Evolutionary conservation across 2,888 invertebrate species (phyloP).

Genomic region (Abscondita cerata): DNA sequence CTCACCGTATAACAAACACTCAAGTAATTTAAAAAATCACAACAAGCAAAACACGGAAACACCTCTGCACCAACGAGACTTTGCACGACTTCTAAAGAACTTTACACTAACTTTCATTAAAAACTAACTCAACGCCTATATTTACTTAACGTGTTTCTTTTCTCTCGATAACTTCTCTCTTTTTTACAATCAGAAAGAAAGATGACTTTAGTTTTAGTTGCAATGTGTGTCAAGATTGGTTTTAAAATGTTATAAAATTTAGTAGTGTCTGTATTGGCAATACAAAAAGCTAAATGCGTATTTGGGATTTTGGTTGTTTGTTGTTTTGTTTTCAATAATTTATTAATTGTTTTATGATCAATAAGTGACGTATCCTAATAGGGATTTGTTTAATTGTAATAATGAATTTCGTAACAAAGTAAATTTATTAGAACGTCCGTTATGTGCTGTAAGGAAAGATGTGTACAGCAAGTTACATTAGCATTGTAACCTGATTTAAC

Average conservation of each 20-base stretch:
- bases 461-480: conserved; percentile 36
- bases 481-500: conserved; percentile 43
- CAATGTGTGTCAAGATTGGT: not conserved
- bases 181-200: conserved; percentile 12
- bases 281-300: too few relatives aligned
- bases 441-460: conserved; percentile 28
- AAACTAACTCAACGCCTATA: conserved; percentile 22
- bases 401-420: conserved; percentile 10
- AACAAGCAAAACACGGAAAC: not conserved
- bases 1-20: too few relatives aligned
- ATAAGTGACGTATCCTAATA: not conserved
- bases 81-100: conserved; percentile 28
- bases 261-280: too few relatives aligned
- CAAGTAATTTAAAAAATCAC: too few relatives aligned
- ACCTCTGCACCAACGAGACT: not conserved
- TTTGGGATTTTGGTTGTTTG: too few relatives aligned
- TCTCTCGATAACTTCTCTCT: conserved; percentile 33
- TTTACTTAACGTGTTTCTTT: conserved; percentile 24
- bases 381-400: not conserved
- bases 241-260: too few relatives aligned
- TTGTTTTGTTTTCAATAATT: too few relatives aligned
- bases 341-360: not conserved
- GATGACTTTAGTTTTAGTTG: not conserved
- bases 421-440: conserved; percentile 24
- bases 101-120: conserved; percentile 34